A percentile compares a stretch with the other conserved stretches of the same genome.
Evolutionary conservation across 2,888 invertebrate species (phyloP).

Genomic region (Barypeithes pellucidus): DNA sequence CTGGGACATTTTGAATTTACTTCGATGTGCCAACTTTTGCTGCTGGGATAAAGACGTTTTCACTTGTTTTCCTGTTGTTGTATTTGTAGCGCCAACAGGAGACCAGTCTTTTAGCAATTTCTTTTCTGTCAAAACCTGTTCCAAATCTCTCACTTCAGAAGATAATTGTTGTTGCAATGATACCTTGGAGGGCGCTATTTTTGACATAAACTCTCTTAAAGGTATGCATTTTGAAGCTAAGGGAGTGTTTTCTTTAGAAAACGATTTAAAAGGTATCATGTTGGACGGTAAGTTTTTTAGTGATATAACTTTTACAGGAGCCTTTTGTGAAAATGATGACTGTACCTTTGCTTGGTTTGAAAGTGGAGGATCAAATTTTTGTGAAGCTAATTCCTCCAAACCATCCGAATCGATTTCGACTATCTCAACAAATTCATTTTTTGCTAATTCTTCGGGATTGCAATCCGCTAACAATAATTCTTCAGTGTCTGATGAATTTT

Average conservation of each 20-base stretch:
- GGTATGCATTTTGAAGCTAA: background rate
- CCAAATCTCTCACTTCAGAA: background rate
- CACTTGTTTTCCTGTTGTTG: background rate
- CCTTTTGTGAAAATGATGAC: background rate
- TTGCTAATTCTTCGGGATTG: conserved; percentile 16
- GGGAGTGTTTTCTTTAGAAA: background rate
- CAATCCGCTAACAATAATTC: background rate
- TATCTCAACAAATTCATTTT: conserved; percentile 20
- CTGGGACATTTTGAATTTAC: no score
- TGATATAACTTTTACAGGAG: conserved; percentile 6
- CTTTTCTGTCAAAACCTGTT: background rate
- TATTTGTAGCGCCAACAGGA: background rate
- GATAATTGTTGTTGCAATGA: background rate
- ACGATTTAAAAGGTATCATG: background rate
- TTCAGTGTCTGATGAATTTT: background rate
- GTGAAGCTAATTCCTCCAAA: conserved; percentile 33
- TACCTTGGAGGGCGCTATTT: background rate
- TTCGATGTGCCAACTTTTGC: no score
- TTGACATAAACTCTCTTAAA: conserved; percentile 18
- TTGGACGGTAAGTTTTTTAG: conserved; percentile 13
- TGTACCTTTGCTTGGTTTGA: background rate
- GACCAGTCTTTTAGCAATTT: background rate
- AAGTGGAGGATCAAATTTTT: background rate
- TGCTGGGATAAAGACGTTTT: background rate
- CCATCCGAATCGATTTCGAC: conserved; percentile 39